A percentile compares a stretch with the other conserved stretches of the same genome.
Conservation (phyloP, 2,888 invertebrate genomes). For the Chymomyza amoena region DNA sequence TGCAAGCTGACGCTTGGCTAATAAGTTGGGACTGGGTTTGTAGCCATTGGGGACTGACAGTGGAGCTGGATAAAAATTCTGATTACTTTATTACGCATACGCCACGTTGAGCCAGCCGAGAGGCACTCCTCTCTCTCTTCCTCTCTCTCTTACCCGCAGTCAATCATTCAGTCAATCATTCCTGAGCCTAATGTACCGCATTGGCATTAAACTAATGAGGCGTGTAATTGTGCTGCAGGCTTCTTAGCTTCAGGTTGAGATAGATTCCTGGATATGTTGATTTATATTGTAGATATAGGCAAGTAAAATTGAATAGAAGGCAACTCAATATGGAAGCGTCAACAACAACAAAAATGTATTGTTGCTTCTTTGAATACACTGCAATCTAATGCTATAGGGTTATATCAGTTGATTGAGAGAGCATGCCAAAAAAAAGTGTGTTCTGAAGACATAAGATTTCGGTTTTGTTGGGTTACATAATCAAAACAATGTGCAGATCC, state of each 20-base stretch:
- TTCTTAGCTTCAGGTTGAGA: background rate
- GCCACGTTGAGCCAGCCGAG: background rate
- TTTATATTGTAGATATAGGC: slow-evolving; percentile 14
- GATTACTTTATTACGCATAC: slow-evolving; percentile 23
- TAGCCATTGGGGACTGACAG: background rate
- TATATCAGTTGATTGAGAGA: background rate
- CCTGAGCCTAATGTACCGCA: slow-evolving; percentile 40
- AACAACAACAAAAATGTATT: background rate
- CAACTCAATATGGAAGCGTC: slow-evolving; percentile 1
- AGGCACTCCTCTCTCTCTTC: no score
- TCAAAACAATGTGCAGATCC: no score
- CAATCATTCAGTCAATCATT: background rate
- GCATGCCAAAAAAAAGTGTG: no score
- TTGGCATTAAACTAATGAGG: slow-evolving; percentile 46
- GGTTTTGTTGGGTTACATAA: no score
- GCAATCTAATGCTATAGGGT: background rate
- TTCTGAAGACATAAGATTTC: no score
- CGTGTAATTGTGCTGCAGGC: slow-evolving; percentile 45
- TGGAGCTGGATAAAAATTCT: background rate
- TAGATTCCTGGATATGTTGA: background rate
- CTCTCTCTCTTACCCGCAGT: no score
- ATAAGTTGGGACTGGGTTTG: background rate
- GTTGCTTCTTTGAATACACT: background rate
- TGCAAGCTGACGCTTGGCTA: background rate
- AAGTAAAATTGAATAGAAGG: slow-evolving; percentile 17